These are phyloP conservation scores for Hirtodrosophila confusa DNA, from an alignment of 2,888 invertebrate species.

Conservation along the genomic window DNA sequence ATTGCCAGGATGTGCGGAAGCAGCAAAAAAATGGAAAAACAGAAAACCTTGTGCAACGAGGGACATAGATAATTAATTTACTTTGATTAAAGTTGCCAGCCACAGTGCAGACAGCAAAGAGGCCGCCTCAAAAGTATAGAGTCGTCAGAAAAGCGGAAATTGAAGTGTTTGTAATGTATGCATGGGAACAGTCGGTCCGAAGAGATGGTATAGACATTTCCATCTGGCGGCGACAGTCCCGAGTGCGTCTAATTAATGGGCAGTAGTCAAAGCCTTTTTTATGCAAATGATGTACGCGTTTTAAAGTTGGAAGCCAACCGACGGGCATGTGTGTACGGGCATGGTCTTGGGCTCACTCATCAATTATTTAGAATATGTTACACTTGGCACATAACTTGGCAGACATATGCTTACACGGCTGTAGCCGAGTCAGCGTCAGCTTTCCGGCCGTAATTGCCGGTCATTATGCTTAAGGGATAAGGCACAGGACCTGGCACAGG, in stretches of 20 bases:
- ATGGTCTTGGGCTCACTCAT: constrained; percentile 50
- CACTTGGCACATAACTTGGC: constrained; percentile 71
- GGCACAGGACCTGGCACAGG: constrained; percentile 22
- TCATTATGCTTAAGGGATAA: constrained; percentile 70
- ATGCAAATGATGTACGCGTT: constrained; percentile 60
- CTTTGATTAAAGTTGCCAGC: constrained; percentile 69
- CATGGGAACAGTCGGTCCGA: constrained; percentile 6
- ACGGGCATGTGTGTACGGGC: not conserved
- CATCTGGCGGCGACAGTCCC: constrained; percentile 41
- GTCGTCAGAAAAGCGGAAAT: constrained; percentile 64
- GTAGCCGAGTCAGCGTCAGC: constrained; percentile 35
- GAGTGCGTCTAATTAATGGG: constrained; percentile 67
- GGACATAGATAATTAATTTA: constrained; percentile 70
- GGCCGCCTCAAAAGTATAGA: constrained; percentile 17
- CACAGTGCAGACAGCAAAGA: constrained; percentile 17
- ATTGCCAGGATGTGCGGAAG: constrained; percentile 23
- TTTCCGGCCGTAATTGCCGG: constrained; percentile 63
- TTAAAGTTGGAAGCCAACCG: constrained; percentile 32
- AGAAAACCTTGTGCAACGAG: constrained; percentile 18
- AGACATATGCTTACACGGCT: constrained; percentile 52
- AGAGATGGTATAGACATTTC: constrained; percentile 35
- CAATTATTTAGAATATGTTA: constrained; percentile 77
- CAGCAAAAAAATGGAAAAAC: constrained; percentile 2
- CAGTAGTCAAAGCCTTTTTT: constrained; percentile 60
- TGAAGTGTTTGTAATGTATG: constrained; percentile 71